A percentile compares a stretch with the other conserved stretches of the same genome.
These are phyloP conservation scores for Plebejus melissa DNA, from an alignment of 2,888 invertebrate genomes.

Conservation along the genomic window DNA sequence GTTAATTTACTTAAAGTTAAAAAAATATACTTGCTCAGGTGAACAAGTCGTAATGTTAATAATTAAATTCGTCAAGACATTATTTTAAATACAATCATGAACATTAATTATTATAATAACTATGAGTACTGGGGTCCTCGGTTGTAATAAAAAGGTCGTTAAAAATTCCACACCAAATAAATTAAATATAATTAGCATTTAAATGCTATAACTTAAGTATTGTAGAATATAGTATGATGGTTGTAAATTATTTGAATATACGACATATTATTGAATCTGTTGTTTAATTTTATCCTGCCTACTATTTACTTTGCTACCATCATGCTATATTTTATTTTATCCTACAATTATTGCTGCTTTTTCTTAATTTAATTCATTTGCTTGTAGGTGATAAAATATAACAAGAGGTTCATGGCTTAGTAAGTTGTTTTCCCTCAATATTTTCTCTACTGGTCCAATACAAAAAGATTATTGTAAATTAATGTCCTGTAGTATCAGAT, in stretches of 20 bases:
- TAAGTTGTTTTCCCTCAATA: conserved; percentile 39
- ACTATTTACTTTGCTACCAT: conserved; percentile 49
- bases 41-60: too few species aligned
- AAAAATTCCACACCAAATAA: neutral
- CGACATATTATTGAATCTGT: conserved; percentile 47
- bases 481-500: neutral
- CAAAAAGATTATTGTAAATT: neutral
- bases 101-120: neutral
- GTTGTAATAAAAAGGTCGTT: neutral
- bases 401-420: conserved; percentile 39
- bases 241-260: conserved; percentile 60
- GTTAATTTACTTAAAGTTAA: neutral
- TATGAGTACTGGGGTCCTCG: too few species aligned
- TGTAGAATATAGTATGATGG: conserved; percentile 72
- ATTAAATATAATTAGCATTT: neutral
- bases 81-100: too few species aligned
- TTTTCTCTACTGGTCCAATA: too few species aligned
- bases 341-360: neutral
- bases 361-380: conserved; percentile 32
- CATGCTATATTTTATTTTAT: conserved; percentile 61
- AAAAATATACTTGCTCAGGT: too few species aligned
- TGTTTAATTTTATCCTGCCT: conserved; percentile 66
- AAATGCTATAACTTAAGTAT: neutral
- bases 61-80: too few species aligned
- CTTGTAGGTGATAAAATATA: conserved; percentile 47